phyloP scores from a whole-genome alignment of 23 tunicate species.

The Trididemnum nubilum region DNA sequence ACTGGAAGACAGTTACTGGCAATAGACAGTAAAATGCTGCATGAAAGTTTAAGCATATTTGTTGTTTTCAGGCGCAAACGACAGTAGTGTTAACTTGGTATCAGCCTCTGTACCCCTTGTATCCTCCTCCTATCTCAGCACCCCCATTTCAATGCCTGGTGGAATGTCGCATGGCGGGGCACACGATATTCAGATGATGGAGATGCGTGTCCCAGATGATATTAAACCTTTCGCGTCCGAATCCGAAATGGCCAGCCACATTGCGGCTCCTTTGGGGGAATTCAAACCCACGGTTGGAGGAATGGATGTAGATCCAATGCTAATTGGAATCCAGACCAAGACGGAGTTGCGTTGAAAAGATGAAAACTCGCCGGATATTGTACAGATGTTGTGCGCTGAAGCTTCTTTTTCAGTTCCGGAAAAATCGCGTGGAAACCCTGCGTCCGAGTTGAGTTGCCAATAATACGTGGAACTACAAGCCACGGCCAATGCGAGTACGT shows the following conservation, averaged over 20 bases:
- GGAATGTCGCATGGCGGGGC: not conserved
- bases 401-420: not conserved
- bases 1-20: too few relatives aligned
- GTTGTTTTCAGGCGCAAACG: constrained; percentile 32
- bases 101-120: constrained; percentile 18
- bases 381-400: not conserved
- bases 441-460: too few relatives aligned
- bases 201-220: constrained; percentile 10
- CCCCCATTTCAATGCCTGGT: not conserved
- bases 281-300: not conserved
- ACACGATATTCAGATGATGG: constrained; percentile 3
- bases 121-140: not conserved
- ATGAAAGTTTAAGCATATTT: too few relatives aligned
- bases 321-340: not conserved
- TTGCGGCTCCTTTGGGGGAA: not conserved
- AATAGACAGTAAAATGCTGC: too few relatives aligned
- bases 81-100: constrained; percentile 27
- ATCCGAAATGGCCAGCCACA: not conserved
- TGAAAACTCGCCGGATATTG: not conserved
- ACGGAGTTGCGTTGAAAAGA: not conserved
- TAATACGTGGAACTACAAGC: too few relatives aligned
- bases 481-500: too few relatives aligned
- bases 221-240: constrained; percentile 16
- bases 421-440: too few relatives aligned
- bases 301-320: constrained; percentile 28